phyloP scores from a whole-genome alignment of 2,113 vertebrate species.

The Labeo catla region DNA sequence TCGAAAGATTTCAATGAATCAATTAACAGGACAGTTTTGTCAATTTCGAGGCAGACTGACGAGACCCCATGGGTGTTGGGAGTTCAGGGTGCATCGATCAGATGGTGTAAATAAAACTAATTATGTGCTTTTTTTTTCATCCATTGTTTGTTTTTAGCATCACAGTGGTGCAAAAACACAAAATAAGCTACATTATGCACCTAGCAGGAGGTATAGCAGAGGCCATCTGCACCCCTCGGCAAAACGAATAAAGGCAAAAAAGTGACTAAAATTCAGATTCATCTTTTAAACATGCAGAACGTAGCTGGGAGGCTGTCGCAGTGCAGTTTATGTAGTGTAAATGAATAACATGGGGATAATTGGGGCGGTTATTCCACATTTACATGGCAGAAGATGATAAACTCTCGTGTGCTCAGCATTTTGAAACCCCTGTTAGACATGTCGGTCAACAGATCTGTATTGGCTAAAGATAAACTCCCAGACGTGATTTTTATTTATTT shows the following conservation, averaged over 20 bases:
- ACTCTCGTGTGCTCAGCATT: constrained; percentile 6
- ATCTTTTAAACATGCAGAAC: constrained; percentile 12
- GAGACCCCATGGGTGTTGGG: not conserved
- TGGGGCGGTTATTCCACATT: constrained; percentile 20
- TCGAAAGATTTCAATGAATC: constrained; percentile 19
- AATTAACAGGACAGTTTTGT: constrained; percentile 22
- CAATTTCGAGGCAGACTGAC: not conserved
- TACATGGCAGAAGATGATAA: constrained; percentile 9
- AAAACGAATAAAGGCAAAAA: not conserved
- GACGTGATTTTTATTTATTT: not conserved
- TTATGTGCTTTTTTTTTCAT: not conserved
- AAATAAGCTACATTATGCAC: constrained; percentile 23
- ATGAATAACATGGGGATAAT: constrained; percentile 37
- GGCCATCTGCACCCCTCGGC: constrained; percentile 21
- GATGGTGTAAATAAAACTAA: constrained; percentile 36
- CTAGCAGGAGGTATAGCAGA: constrained; percentile 7
- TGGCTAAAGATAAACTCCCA: not conserved
- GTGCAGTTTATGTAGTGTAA: constrained; percentile 12
- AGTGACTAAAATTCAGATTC: not conserved
- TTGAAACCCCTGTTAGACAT: not conserved
- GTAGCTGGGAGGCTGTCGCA: not conserved
- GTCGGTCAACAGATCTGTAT: not conserved
- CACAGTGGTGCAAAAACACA: constrained; percentile 11
- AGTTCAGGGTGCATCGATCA: not conserved
- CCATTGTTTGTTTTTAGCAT: constrained; percentile 8